These are phyloP conservation scores for Zapus hudsonius DNA, from an alignment of 2,113 vertebrate genomes.

Conservation along the genomic window DNA sequence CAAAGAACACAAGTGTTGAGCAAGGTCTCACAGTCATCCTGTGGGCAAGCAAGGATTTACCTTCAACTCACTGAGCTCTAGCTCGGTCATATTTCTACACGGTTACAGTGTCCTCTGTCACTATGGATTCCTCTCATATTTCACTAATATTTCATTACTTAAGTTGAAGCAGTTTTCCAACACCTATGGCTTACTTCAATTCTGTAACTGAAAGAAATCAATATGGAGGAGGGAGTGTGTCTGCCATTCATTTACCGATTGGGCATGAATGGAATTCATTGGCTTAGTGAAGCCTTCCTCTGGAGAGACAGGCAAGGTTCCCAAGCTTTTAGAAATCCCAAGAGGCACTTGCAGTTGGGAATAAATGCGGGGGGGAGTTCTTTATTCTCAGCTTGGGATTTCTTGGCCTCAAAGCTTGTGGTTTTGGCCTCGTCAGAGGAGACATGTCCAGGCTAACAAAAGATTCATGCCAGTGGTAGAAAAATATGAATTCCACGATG, in stretches of 20 bases:
- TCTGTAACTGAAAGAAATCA: background rate
- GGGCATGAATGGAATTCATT: fast-evolving
- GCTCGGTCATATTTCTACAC: background rate
- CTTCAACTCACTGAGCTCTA: fast-evolving
- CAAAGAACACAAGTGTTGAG: fast-evolving
- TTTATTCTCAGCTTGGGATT: background rate
- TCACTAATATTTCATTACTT: background rate
- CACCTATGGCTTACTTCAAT: background rate
- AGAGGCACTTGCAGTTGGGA: fast-evolving
- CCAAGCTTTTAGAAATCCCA: no score
- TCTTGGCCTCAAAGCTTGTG: background rate
- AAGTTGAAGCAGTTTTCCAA: background rate
- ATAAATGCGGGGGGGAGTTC: no score
- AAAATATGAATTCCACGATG: fast-evolving
- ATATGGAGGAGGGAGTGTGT: no score
- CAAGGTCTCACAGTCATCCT: fast-evolving
- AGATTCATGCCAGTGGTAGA: fast-evolving
- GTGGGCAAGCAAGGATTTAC: background rate
- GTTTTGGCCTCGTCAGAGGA: background rate
- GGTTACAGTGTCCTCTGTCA: background rate
- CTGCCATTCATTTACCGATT: fast-evolving
- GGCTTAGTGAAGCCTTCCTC: fast-evolving
- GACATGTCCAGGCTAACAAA: no score
- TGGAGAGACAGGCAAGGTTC: fast-evolving
- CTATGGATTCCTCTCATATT: fast-evolving